Evolutionary conservation across 2,888 invertebrate genomes (phyloP), one percentile per base, ranked within the genome.

Genomic region (Protophormia terraenovae): DNA sequence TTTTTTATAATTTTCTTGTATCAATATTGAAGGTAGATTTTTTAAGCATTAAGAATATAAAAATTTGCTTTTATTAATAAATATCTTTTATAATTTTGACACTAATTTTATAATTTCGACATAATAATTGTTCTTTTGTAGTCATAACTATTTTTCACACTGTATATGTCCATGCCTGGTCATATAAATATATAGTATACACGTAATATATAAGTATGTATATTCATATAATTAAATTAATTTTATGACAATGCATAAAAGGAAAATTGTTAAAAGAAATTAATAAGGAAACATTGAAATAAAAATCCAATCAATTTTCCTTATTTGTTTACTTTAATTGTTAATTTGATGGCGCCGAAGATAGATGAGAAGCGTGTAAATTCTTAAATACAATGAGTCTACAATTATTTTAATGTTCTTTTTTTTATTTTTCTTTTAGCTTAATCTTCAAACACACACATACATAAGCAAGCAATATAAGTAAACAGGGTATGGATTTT

Each of bases 171-270:
- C 19, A 19, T 45, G 41, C 7, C 29, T 41, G 58, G 16, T 16
- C 29, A 55, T 58, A 29, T 14, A 1, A 58, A 58, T 69, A 24
- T 60, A 12, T 16, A 32, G 1, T n/a, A 64, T 22, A 29, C 1
- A 12, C 29, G 22, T 19, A 29, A 12, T 14, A 55, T 16, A 8
- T 41, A 12, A 24, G 8, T 32, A 47, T 47, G 12, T 32, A 10
- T 29, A 47, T 58, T 27, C 16, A 24, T 76, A 75, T 69, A 82
- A 82, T 60, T 14, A 82, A 82, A 82, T 75, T 82, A 82, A 67
- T 82, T 82, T 82, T 75, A 76, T 82, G 81, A 82, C 81, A 69
- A 64, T 69, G 81, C 81, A 76, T 82, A 82, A 75, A 60, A 76
- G n/a, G n/a, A 82, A 45, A 38, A 24, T 14, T 64, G 69, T 53